phyloP scores from a whole-genome alignment of 2,113 vertebrate genomes.

The Montifringilla adamsi region DNA sequence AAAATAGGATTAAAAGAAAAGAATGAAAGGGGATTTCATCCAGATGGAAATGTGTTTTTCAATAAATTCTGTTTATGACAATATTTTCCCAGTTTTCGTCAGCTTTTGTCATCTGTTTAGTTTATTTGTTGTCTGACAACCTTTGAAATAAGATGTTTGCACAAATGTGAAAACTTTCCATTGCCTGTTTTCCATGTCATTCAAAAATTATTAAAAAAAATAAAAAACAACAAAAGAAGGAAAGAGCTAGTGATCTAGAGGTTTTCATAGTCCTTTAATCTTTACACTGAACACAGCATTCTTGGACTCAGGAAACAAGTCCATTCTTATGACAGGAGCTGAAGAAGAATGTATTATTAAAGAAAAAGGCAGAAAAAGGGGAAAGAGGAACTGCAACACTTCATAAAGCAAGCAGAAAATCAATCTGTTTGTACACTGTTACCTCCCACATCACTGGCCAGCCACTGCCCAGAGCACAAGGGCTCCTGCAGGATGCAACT shows the following conservation, averaged over 20 bases:
- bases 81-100: conserved; percentile 20
- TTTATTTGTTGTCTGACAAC: conserved; percentile 11
- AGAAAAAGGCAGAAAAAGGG: neutral
- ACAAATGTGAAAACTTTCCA: neutral
- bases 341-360: neutral
- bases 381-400: neutral
- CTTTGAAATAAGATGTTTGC: conserved; percentile 12
- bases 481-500: fast-evolving
- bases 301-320: neutral
- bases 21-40: neutral
- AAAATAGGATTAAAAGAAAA: neutral
- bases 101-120: neutral
- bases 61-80: conserved; percentile 8
- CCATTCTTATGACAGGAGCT: neutral
- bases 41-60: conserved; percentile 23
- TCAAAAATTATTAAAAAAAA: neutral
- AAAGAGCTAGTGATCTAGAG: neutral
- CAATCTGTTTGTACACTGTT: neutral
- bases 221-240: neutral
- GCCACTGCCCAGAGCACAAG: fast-evolving
- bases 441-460: neutral
- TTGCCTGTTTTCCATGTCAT: neutral
- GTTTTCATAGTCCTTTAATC: neutral
- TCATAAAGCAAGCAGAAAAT: neutral
- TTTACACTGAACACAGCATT: neutral